Base-by-base conservation (phyloP, 2,797 vertebrate species). In the Pygocentrus nattereri region DNA sequence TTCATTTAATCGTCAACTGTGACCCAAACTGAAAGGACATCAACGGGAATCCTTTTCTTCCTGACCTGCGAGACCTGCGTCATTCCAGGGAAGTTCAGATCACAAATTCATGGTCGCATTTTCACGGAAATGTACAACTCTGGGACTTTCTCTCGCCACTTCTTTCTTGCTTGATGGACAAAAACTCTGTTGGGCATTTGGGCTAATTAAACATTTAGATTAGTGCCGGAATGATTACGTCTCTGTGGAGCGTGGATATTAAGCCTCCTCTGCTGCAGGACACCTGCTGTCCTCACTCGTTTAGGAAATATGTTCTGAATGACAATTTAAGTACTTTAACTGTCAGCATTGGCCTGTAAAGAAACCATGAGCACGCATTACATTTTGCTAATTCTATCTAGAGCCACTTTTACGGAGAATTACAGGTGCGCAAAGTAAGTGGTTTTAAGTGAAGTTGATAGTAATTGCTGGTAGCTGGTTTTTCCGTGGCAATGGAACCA, bases 191-290 rank as follows among this genome's bases (percentile, higher is more conserved):
- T 65, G 80, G 80, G 80, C 6, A 77, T 73, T 10, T 25, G 65
- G 58, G 7, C 74, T 77, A 62, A 77, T 82, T 82, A 82, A 58
- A 77, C 59, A 80, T 77, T 72, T 30, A 77, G 80, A 82, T 82
- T 71, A 75, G 80, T 2, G 13, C 23, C 13, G 19, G 47, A 65
- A 77, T 44, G 49, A 65, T 54, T 27, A 27, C 44, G 69, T 65
- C 74, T 82, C 80, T 6, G 31, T 25, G 58, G 74, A 82, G 58
- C 44, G 18, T 8, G 25, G 68, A 71, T 56, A 77, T 82, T 72
- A 82, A 65, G 31, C 47, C 23, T 77, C 27, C 59, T 41, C 49
- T 52, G 31, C 56, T 64, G 18, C 58, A 18, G 31, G 23, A 82
- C 80, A 82, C 58, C 80, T 82, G 80, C 50, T 72, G 15, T 25